Evolutionary conservation across 2,888 invertebrate species (phyloP).

Genomic region (Drosophila mayaguana): DNA sequence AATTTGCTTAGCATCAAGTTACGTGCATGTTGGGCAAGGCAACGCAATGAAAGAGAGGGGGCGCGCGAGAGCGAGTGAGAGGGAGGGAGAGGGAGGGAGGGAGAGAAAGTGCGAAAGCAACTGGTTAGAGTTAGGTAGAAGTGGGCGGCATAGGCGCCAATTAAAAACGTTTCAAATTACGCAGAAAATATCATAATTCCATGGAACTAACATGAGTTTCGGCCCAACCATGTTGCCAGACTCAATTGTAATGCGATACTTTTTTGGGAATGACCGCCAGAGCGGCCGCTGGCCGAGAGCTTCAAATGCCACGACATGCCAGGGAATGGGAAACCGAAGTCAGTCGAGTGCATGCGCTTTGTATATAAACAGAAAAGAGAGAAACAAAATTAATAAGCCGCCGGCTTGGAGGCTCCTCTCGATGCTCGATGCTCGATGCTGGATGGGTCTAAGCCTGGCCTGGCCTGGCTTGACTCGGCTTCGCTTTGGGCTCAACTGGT

Average conservation of each 20-base stretch:
- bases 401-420: slow-evolving; percentile 45
- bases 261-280: slow-evolving; percentile 52
- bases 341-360: slow-evolving; percentile 76
- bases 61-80: not conserved
- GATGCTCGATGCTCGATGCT: slow-evolving; percentile 15
- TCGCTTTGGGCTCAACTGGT: slow-evolving; percentile 11
- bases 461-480: not conserved
- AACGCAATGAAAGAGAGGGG: slow-evolving; percentile 6
- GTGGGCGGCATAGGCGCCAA: slow-evolving; percentile 73
- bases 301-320: slow-evolving; percentile 16
- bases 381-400: slow-evolving; percentile 58
- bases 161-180: slow-evolving; percentile 78
- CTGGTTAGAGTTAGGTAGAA: slow-evolving; percentile 18
- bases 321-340: slow-evolving; percentile 42
- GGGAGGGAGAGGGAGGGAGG: not conserved
- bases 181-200: slow-evolving; percentile 80
- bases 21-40: slow-evolving; percentile 67
- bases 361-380: slow-evolving; percentile 60
- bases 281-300: slow-evolving; percentile 11
- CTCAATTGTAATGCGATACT: slow-evolving; percentile 70
- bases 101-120: slow-evolving; percentile 35
- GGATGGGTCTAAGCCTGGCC: slow-evolving; percentile 16
- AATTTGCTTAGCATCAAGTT: slow-evolving; percentile 75
- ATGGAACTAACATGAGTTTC: slow-evolving; percentile 73
- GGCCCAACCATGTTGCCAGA: slow-evolving; percentile 58